Base-by-base conservation (phyloP, 2,888 invertebrate species). In the Lysandra bellargus region DNA sequence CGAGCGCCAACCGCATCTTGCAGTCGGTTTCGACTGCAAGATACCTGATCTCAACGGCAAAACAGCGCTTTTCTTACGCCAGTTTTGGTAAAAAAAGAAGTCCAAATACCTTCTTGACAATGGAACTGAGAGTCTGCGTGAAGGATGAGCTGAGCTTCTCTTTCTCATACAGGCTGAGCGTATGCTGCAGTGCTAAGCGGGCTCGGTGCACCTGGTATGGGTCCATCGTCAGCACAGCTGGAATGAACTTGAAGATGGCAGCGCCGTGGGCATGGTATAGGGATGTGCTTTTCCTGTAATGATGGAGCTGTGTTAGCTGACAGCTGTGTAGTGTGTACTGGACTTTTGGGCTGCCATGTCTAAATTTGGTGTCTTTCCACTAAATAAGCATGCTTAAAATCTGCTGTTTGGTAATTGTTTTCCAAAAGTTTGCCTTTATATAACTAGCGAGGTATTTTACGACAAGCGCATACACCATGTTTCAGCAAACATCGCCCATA, bases 141-240 rank as follows among this genome's bases (percentile, higher is more conserved):
- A 98, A 92, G 0, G 97, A 96, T 80, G 93, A 96, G 86, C 96
- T 97, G 84, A 96, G 96, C 61, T 97, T 94, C 83, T 95, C 95
- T 78, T 95, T 95, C 85, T 97, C 96, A 88, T 98, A 98, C 0
- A 98, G 96, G n/a, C 95, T 92, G 79, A 98, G 95, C 80, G 98
- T 97, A 79, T 95, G 95, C 89, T 98, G 98, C 78, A 98, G 92
- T 14, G 97, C 96, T 44, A 96, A 95, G 1, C 97, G 82, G 9
- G 84, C 84, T 1, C 44, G n/a, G 14, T 80, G 82, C n/a, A 98
- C 97, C 84, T 97, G 96, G 80, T 94, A 93, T 85, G 96, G 97
- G 88, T 99, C 99, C 88, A 98, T 98, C 2, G 99, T 99, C 86
- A 99, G 95, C 87, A 98, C 96, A 0, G 99, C 99, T 88, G 99